phyloP scores from a whole-genome alignment of 2,797 vertebrate species.

The Phrynocephalus forsythii region DNA sequence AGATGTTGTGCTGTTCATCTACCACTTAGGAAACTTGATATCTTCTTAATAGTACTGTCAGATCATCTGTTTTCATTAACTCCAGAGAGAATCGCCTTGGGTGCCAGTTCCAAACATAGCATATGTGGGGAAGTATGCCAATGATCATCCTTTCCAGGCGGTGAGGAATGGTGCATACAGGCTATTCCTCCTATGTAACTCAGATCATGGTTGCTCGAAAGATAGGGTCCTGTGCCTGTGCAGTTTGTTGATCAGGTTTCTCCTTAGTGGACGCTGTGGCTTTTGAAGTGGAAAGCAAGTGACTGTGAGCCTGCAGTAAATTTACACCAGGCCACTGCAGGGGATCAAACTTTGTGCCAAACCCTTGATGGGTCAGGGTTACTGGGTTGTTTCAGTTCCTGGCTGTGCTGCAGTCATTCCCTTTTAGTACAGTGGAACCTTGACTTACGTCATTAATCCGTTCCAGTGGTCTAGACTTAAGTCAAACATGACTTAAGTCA shows the following conservation, averaged over 20 bases:
- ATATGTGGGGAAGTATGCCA: too few species aligned
- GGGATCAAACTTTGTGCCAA: not conserved
- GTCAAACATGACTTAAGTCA: too few species aligned
- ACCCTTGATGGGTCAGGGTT: too few species aligned
- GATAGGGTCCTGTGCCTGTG: not conserved
- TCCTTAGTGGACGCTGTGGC: not conserved
- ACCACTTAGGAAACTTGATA: not conserved
- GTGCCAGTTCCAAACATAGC: not conserved
- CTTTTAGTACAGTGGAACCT: not conserved
- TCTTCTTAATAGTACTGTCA: not conserved
- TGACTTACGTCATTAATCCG: too few species aligned
- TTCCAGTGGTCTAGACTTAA: too few species aligned
- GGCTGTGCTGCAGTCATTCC: not conserved
- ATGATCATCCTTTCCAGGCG: not conserved
- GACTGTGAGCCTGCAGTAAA: not conserved
- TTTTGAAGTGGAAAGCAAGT: not conserved
- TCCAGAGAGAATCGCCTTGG: not conserved
- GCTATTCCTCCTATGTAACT: not conserved
- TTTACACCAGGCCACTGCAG: not conserved
- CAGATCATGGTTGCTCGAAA: not conserved
- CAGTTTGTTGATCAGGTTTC: not conserved
- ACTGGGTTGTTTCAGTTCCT: not conserved
- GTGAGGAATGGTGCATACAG: not conserved
- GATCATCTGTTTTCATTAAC: not conserved
- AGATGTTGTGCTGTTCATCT: not conserved